Evolutionary conservation across 2,113 vertebrate species (phyloP), one percentile per base, ranked within the genome.

Genomic region (Colinus virginianus): DNA sequence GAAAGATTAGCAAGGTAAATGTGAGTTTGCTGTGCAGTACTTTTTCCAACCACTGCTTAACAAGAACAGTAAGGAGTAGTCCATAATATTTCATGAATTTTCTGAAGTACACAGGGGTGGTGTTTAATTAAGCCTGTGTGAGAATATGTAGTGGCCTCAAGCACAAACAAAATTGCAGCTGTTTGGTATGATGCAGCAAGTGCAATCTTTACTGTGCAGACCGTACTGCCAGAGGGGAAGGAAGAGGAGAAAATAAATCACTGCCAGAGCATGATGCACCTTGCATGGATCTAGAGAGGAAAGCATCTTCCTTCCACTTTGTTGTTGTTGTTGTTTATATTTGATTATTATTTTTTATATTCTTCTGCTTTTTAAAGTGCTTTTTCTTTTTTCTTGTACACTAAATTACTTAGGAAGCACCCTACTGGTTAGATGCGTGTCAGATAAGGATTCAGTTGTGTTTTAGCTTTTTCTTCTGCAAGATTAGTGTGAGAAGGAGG

Each of bases 161-260:
- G 96, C 82, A 88, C 85, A 96, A 93, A 91, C 82, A 91, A 85
- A 91, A 76, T 82, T 87, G 88, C 90, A 93, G 90, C 79, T 93
- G 90, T 59, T 88, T 56, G 64, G 67, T 69, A 51, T 63, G 59
- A 22, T 77, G 88, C 76, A 42, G 55, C 38, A 49, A 83, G 76
- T 74, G 32, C 21, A 32, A 14, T 70, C 75, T 85, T 64, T 79
- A 13, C 34, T 91, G 67, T 71, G 30, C 19, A 84, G 87, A 66
- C 49, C 2, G 0, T 32, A 6, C 46, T 88, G 79, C 85, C 76
- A 38, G 51, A 70, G 55, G 64, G 80, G 43, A 78, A 48, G 2
- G 51, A 64, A 75, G 11, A 20, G 46, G 26, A 83, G 34, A 59
- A 84, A 78, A 80, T 42, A 80, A 80, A 84, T 85, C n/a, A 5